Percentiles rank a stretch among this genome's conserved stretches.
These are phyloP conservation scores for Oscheius sp. DNA, from an alignment of 2,888 invertebrate genomes.

Conservation along the genomic window DNA sequence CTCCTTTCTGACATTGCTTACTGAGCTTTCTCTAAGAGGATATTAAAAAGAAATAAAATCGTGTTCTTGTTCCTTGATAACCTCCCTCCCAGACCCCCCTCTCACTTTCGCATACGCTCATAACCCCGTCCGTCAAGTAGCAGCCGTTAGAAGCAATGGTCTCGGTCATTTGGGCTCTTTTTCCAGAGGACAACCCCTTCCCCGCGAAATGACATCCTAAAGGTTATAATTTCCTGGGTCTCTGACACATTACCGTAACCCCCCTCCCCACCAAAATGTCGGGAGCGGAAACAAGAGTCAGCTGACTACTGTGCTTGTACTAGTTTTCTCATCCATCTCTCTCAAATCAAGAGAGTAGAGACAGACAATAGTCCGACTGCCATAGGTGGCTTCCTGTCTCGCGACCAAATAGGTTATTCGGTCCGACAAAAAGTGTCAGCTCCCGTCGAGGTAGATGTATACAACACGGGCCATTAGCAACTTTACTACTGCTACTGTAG, in stretches of 20 bases:
- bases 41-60: no score
- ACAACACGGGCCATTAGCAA: neutral
- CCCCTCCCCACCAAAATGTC: conserved; percentile 5
- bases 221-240: neutral
- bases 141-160: no score
- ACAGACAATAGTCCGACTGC: conserved; percentile 10
- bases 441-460: neutral
- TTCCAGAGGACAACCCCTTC: no score
- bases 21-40: no score
- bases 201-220: no score
- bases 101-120: neutral
- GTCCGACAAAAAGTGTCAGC: conserved; percentile 25
- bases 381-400: conserved; percentile 29
- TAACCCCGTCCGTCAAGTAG: neutral
- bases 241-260: neutral
- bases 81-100: neutral
- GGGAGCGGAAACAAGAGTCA: neutral
- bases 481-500: neutral
- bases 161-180: no score
- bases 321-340: neutral
- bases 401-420: conserved; percentile 30
- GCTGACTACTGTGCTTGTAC: neutral
- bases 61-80: no score
- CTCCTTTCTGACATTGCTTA: no score
- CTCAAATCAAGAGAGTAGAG: neutral